A percentile compares a stretch with the other conserved stretches of the same genome.
phyloP scores from a whole-genome alignment of 2,888 invertebrate species.

The Sepioteuthis lessoniana region DNA sequence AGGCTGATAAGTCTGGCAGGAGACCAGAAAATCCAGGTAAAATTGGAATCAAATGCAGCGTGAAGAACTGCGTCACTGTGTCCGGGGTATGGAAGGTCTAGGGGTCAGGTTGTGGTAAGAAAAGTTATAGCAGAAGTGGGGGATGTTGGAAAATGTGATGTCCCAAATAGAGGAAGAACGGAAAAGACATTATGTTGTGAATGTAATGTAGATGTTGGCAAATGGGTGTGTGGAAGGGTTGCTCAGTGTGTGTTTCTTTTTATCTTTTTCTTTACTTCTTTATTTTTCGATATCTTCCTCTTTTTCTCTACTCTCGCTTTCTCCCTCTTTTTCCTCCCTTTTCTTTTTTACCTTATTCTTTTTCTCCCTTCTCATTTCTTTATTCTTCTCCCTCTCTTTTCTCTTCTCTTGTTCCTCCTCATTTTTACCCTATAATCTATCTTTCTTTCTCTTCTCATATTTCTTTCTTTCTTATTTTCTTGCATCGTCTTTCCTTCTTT shows the following conservation, averaged over 20 bases:
- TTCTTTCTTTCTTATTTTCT: too few species aligned
- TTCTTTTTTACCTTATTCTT: not conserved
- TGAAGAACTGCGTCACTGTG: conserved; percentile 41
- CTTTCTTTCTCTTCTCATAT: not conserved
- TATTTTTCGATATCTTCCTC: not conserved
- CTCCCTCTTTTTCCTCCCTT: not conserved
- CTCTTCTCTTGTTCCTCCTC: not conserved
- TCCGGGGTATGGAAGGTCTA: not conserved
- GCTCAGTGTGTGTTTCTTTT: not conserved
- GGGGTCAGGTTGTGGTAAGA: not conserved
- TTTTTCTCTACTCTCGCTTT: not conserved
- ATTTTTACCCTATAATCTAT: not conserved
- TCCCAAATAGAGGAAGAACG: not conserved
- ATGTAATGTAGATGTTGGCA: not conserved
- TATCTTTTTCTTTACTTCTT: not conserved
- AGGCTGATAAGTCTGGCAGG: conserved; percentile 41
- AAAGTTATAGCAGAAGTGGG: not conserved
- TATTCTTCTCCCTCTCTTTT: not conserved
- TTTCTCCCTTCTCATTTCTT: not conserved
- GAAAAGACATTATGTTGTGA: not conserved
- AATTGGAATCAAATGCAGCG: conserved; percentile 46
- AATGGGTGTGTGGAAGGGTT: too few species aligned
- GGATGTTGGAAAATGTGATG: not conserved
- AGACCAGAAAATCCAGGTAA: conserved; percentile 48
- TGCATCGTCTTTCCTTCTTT: too few species aligned